phyloP scores from a whole-genome alignment of 2,113 vertebrate genomes.

The Catharus fuscescens region DNA sequence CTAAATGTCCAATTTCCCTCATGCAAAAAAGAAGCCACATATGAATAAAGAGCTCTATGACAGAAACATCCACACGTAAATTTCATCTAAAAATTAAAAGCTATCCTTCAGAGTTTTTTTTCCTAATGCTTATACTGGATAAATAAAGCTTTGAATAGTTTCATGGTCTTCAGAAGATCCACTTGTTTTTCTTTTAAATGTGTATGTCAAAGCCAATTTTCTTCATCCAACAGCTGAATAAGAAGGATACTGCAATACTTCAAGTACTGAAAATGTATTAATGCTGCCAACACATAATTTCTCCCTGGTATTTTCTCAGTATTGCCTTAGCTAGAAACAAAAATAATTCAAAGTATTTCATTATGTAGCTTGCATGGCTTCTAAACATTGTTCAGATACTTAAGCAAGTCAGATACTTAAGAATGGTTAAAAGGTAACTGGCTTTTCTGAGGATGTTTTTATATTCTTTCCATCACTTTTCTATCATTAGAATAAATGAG shows the following conservation, averaged over 20 bases:
- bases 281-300: neutral
- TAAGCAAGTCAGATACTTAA: neutral
- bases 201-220: neutral
- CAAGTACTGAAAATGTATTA: neutral
- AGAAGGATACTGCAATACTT: neutral
- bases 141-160: neutral
- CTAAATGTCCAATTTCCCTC: neutral
- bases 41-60: neutral
- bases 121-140: neutral
- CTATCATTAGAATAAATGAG: neutral
- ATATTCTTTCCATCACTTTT: neutral
- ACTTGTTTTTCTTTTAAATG: neutral
- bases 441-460: neutral
- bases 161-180: neutral
- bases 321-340: neutral
- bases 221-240: neutral
- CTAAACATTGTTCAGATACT: neutral
- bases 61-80: neutral
- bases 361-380: neutral
- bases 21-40: neutral
- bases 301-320: neutral
- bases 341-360: neutral
- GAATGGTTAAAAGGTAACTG: neutral
- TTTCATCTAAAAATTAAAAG: neutral
- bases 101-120: neutral